Evolutionary conservation across 92 coral and sea anemone species (phyloP).

Genomic region (Siderastrea radians): DNA sequence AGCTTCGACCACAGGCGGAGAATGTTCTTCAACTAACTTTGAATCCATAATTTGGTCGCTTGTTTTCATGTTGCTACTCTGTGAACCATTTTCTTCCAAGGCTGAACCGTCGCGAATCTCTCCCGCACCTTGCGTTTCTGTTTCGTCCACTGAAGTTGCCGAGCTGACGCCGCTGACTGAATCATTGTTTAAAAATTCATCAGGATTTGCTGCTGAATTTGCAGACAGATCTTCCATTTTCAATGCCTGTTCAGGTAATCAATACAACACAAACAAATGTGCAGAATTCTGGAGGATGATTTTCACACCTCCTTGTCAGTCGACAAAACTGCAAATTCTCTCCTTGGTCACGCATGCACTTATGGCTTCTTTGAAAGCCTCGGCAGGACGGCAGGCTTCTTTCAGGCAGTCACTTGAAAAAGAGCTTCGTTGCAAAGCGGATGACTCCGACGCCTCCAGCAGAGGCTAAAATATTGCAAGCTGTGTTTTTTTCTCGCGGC

Average conservation of each 20-base stretch:
- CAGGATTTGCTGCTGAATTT: conserved; percentile 21
- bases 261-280: neutral
- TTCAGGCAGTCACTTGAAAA: neutral
- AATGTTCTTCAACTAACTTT: neutral
- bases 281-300: neutral
- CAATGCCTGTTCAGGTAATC: neutral
- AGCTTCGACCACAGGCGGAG: neutral
- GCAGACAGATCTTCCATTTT: conserved; percentile 23
- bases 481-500: neutral
- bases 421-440: neutral
- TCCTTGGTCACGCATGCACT: neutral
- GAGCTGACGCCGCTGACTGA: neutral
- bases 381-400: neutral
- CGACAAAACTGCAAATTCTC: neutral
- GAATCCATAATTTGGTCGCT: conserved; percentile 1
- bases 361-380: neutral
- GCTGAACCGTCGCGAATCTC: neutral
- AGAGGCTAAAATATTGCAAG: neutral
- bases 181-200: conserved; percentile 27
- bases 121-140: conserved; percentile 33
- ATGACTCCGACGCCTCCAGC: neutral
- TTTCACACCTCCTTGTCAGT: neutral
- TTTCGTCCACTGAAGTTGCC: neutral
- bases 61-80: neutral
- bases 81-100: neutral